Conservation (phyloP, 2,888 invertebrate species). For the Asteroscopus sphinx region DNA sequence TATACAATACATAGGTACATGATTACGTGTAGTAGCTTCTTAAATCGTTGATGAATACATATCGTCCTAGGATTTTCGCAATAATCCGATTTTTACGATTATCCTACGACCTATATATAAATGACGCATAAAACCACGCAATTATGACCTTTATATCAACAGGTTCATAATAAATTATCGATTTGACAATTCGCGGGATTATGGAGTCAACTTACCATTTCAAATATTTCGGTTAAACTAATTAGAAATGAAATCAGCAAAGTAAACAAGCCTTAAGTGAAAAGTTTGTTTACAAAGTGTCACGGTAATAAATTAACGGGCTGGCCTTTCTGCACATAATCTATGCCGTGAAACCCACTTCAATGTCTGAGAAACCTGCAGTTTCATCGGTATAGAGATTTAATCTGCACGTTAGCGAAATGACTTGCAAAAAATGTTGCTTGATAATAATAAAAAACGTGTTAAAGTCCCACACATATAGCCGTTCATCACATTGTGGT, state of each 20-base stretch:
- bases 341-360: conserved; percentile 14
- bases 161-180: too few relatives aligned
- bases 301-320: conserved; percentile 46
- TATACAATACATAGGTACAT: too few relatives aligned
- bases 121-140: too few relatives aligned
- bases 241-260: neutral
- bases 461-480: conserved; percentile 24
- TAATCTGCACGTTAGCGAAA: conserved; percentile 37
- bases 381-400: conserved; percentile 41
- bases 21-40: too few relatives aligned
- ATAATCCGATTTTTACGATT: too few relatives aligned
- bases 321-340: conserved; percentile 47
- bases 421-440: conserved; percentile 44
- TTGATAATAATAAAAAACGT: conserved; percentile 28
- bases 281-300: conserved; percentile 37
- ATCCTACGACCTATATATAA: too few relatives aligned
- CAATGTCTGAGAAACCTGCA: conserved; percentile 31
- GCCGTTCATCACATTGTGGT: conserved; percentile 44
- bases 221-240: neutral
- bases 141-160: too few relatives aligned
- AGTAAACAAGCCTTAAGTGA: conserved; percentile 23
- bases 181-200: too few relatives aligned
- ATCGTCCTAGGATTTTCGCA: too few relatives aligned
- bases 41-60: too few relatives aligned
- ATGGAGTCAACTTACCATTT: too few relatives aligned